A percentile compares a stretch with the other conserved stretches of the same genome.
Conservation (phyloP, 1,140 invertebrate species). For the Colletes gigas region DNA sequence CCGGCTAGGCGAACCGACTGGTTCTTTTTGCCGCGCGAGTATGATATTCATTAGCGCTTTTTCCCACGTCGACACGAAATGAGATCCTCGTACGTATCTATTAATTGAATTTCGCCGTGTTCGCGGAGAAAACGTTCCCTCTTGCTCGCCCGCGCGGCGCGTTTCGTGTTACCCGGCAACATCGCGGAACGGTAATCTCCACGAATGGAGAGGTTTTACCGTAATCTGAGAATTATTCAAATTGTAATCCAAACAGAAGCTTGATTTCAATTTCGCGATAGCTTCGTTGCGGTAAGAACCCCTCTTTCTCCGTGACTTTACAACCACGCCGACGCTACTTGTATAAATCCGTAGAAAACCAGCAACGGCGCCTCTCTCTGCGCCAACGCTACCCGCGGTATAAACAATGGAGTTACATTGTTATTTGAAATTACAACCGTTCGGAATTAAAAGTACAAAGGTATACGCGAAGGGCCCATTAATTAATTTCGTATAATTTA, state of each 20-base stretch:
- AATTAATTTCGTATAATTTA: too few species aligned
- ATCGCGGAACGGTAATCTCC: slow-evolving; percentile 6
- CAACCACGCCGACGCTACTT: neutral
- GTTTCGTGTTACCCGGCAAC: neutral
- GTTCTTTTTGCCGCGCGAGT: neutral
- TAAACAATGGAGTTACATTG: too few species aligned
- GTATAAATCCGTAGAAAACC: neutral
- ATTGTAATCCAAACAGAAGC: slow-evolving; percentile 11
- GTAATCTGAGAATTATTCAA: slow-evolving; percentile 13
- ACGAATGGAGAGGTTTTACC: neutral
- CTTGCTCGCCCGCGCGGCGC: neutral
- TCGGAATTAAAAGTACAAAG: too few species aligned
- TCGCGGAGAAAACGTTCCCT: neutral
- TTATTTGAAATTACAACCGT: too few species aligned
- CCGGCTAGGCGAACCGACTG: neutral
- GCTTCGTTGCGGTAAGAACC: neutral
- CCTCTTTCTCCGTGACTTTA: neutral
- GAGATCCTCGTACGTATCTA: neutral
- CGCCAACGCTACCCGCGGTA: neutral
- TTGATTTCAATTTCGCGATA: slow-evolving; percentile 17
- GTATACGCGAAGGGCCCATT: too few species aligned
- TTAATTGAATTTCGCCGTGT: neutral
- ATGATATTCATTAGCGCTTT: neutral
- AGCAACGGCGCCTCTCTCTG: neutral
- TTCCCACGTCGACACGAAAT: neutral